Conservation (phyloP, 2,888 invertebrate species). For the Balanococcus diminutus region DNA sequence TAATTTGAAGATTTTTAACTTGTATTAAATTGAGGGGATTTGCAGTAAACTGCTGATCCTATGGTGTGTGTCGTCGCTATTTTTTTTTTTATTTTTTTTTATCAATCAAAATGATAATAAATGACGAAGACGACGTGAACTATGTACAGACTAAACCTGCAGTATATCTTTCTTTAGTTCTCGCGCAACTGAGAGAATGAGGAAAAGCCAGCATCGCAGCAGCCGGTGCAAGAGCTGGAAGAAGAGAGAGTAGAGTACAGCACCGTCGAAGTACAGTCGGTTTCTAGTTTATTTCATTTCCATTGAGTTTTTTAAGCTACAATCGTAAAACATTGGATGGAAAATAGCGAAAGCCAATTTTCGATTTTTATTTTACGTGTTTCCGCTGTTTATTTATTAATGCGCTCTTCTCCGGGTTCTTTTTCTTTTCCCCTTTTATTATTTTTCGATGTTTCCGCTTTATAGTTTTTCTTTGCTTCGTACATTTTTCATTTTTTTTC, state of each 20-base stretch:
- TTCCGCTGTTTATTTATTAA: constrained; percentile 54
- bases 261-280: not conserved
- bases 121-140: too few relatives aligned
- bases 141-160: too few relatives aligned
- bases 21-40: too few relatives aligned
- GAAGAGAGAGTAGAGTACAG: not conserved
- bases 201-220: not conserved
- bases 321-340: constrained; percentile 50
- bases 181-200: not conserved
- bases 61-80: too few relatives aligned
- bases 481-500: constrained; percentile 53
- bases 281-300: constrained; percentile 35
- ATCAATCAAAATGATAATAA: too few relatives aligned
- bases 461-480: constrained; percentile 53
- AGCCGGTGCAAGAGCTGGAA: not conserved
- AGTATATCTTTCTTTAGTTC: too few relatives aligned
- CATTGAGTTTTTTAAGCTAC: constrained; percentile 30
- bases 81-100: too few relatives aligned
- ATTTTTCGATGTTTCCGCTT: constrained; percentile 49
- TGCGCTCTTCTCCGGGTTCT: constrained; percentile 38
- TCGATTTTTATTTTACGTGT: constrained; percentile 53
- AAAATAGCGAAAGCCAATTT: constrained; percentile 53
- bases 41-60: too few relatives aligned
- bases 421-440: constrained; percentile 49
- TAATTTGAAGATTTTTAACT: too few relatives aligned